Evolutionary conservation across 2,113 vertebrate genomes (phyloP).

Genomic region (Gnathonemus longibarbis): DNA sequence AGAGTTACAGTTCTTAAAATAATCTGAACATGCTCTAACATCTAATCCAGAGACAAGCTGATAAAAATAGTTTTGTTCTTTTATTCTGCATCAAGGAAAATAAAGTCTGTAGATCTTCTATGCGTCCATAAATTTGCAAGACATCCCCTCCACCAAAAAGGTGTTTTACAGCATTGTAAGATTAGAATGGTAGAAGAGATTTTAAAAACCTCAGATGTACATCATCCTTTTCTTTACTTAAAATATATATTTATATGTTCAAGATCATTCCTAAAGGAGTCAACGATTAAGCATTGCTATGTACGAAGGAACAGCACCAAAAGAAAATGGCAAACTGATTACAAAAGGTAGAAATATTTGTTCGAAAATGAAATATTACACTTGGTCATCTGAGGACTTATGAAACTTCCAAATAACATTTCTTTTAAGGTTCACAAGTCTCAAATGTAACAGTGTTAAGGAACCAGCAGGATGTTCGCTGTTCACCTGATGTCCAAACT

Average conservation of each 20-base stretch:
- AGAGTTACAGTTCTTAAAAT: conserved; percentile 42
- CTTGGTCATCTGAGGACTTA: conserved; percentile 26
- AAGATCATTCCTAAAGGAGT: conserved; percentile 26
- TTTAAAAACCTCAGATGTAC: conserved; percentile 30
- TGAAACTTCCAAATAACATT: conserved; percentile 15
- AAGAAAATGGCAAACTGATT: conserved; percentile 23
- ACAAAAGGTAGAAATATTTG: conserved; percentile 15
- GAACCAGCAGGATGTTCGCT: conserved; percentile 23
- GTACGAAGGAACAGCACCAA: conserved; percentile 42
- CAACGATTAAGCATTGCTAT: conserved; percentile 19
- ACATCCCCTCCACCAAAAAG: conserved; percentile 36
- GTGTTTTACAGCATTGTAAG: conserved; percentile 28
- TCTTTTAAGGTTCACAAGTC: conserved; percentile 20
- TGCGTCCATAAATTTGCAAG: conserved; percentile 21
- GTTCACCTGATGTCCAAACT: conserved; percentile 17
- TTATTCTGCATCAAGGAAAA: conserved; percentile 11
- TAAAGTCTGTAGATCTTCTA: conserved; percentile 3
- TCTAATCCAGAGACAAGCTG: conserved; percentile 23
- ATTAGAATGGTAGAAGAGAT: conserved; percentile 26
- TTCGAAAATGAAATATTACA: conserved; percentile 24
- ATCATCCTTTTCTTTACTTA: conserved; percentile 20
- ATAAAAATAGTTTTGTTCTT: conserved; percentile 1
- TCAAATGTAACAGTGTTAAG: conserved; percentile 27
- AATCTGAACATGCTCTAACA: conserved; percentile 31
- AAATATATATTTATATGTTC: conserved; percentile 13